These are phyloP conservation scores for Drosophila ironensis DNA, from an alignment of 1,140 invertebrate genomes.

Conservation along the genomic window DNA sequence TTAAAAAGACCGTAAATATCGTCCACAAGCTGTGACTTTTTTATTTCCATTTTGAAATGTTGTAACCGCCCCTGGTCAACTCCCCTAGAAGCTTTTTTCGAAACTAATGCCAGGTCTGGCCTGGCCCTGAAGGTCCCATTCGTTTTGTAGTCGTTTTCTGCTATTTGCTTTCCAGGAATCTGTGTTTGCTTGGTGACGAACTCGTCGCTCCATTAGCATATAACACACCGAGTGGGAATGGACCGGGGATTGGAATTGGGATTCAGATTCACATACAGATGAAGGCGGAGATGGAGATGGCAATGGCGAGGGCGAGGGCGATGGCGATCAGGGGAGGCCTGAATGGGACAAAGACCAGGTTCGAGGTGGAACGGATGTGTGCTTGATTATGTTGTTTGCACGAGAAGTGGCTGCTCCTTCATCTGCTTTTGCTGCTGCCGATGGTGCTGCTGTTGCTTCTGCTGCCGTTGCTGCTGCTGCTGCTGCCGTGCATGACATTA, in stretches of 20 bases:
- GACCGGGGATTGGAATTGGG: background rate
- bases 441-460: background rate
- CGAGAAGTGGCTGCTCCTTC: constrained; percentile 13
- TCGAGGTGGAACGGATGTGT: constrained; percentile 53
- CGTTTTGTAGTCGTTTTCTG: constrained; percentile 43
- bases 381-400: constrained; percentile 78
- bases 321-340: no score
- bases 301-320: no score
- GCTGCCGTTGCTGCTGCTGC: constrained; percentile 9
- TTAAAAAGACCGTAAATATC: background rate
- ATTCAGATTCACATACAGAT: no score
- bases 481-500: constrained; percentile 59
- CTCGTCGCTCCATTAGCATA: constrained; percentile 70
- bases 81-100: constrained; percentile 35
- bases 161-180: constrained; percentile 60
- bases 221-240: constrained; percentile 29
- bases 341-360: background rate
- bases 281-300: no score
- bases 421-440: no score
- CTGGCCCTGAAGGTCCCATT: background rate
- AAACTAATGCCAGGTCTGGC: constrained; percentile 53
- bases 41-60: background rate
- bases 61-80: constrained; percentile 30
- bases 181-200: constrained; percentile 63
- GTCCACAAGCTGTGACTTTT: background rate